These are phyloP conservation scores for Bombus haemorrhoidalis DNA, from an alignment of 1,140 invertebrate species.

Conservation along the genomic window DNA sequence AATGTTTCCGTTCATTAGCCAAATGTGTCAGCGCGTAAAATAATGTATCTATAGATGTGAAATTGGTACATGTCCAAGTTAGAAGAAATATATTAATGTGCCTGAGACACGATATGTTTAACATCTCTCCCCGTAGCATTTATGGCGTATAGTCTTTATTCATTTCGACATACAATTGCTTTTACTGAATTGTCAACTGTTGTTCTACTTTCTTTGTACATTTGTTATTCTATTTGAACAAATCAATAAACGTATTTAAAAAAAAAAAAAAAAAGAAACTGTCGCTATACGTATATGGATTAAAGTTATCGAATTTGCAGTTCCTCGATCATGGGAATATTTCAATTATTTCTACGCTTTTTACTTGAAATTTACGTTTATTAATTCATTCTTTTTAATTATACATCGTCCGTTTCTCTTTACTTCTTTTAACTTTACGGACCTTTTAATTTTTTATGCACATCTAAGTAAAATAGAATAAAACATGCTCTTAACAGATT, in stretches of 20 bases:
- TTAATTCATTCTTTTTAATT: background rate
- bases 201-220: slow-evolving; percentile 54
- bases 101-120: background rate
- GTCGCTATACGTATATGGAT: background rate
- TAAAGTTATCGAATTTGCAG: background rate
- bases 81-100: slow-evolving; percentile 16
- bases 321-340: too few species aligned
- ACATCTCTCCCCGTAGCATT: slow-evolving; percentile 3
- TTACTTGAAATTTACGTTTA: background rate
- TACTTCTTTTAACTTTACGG: too few species aligned
- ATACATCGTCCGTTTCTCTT: too few species aligned
- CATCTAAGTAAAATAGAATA: background rate
- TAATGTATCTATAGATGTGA: background rate
- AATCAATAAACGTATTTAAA: slow-evolving; percentile 44
- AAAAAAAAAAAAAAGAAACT: background rate
- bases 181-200: slow-evolving; percentile 57
- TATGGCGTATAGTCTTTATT: background rate
- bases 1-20: slow-evolving; percentile 19
- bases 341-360: background rate
- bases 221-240: slow-evolving; percentile 51
- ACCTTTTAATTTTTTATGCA: too few species aligned
- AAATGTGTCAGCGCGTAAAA: background rate
- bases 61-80: background rate
- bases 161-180: slow-evolving; percentile 6
- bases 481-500: background rate